phyloP scores from a whole-genome alignment of 2,113 vertebrate species.

The Rana temporaria region DNA sequence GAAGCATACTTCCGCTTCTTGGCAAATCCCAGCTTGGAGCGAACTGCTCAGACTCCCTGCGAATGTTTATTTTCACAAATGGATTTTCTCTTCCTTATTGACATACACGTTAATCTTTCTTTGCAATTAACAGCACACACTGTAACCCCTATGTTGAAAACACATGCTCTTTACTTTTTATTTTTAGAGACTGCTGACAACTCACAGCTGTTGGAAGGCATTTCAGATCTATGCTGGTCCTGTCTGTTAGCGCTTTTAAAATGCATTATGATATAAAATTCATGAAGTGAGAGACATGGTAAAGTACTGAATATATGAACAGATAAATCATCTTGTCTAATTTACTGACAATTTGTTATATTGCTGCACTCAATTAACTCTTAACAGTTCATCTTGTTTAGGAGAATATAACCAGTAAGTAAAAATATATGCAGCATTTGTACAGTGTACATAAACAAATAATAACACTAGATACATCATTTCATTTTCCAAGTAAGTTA shows the following conservation, averaged over 20 bases:
- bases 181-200: conserved; percentile 26
- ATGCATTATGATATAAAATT: conserved; percentile 52
- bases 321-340: conserved; percentile 14
- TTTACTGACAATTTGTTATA: conserved; percentile 35
- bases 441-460: no score
- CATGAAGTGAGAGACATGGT: conserved; percentile 15
- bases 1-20: no score
- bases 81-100: no score
- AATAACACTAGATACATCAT: no score
- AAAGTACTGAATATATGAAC: conserved; percentile 11
- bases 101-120: not conserved
- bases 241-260: conserved; percentile 23
- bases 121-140: not conserved
- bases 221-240: not conserved
- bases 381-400: not conserved
- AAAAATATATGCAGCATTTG: no score
- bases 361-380: conserved; percentile 5
- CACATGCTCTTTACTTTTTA: not conserved
- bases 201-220: not conserved
- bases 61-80: no score
- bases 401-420: no score
- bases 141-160: not conserved
- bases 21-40: no score
- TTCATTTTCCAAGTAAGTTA: no score
- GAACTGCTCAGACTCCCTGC: no score